Percentiles rank a stretch among this genome's conserved stretches.
Conservation (phyloP, 2,797 vertebrate species). For the Coranthus polyacanthus region DNA sequence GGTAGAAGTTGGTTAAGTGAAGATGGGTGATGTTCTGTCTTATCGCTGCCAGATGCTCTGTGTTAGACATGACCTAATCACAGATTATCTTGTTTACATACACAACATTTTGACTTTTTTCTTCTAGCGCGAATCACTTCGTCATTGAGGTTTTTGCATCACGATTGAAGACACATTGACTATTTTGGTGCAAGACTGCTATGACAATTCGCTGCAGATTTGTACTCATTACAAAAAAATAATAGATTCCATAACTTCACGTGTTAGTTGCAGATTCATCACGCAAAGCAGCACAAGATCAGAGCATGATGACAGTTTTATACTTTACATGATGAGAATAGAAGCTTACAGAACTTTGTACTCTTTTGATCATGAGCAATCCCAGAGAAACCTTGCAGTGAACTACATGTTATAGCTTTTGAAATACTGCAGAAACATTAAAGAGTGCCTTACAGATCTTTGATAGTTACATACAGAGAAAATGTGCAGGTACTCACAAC, state of each 20-base stretch:
- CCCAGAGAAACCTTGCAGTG: constrained; percentile 14
- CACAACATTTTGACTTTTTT: constrained; percentile 5
- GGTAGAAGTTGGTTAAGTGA: constrained; percentile 46
- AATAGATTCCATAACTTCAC: too few relatives aligned
- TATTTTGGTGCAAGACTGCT: neutral
- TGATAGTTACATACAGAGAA: constrained; percentile 18
- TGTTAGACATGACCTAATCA: constrained; percentile 40
- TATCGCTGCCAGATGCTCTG: constrained; percentile 39
- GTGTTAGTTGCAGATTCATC: too few relatives aligned
- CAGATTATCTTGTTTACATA: constrained; percentile 41
- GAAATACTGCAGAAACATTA: constrained; percentile 25
- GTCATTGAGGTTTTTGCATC: constrained; percentile 1
- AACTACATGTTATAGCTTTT: constrained; percentile 35
- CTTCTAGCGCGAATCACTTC: constrained; percentile 1
- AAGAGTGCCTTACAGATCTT: constrained; percentile 24
- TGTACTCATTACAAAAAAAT: too few relatives aligned
- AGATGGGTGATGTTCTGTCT: constrained; percentile 41
- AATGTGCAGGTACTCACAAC: neutral
- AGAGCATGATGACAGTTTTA: constrained; percentile 9
- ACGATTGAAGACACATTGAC: constrained; percentile 11
- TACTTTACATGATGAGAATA: constrained; percentile 1
- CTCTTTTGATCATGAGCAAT: constrained; percentile 13
- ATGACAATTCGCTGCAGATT: too few relatives aligned
- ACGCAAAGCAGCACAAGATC: constrained; percentile 6
- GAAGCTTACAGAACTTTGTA: constrained; percentile 16